A percentile compares a stretch with the other conserved stretches of the same genome.
These are phyloP conservation scores for Gymnocypris eckloni DNA, from an alignment of 2,797 vertebrate species.

Conservation along the genomic window DNA sequence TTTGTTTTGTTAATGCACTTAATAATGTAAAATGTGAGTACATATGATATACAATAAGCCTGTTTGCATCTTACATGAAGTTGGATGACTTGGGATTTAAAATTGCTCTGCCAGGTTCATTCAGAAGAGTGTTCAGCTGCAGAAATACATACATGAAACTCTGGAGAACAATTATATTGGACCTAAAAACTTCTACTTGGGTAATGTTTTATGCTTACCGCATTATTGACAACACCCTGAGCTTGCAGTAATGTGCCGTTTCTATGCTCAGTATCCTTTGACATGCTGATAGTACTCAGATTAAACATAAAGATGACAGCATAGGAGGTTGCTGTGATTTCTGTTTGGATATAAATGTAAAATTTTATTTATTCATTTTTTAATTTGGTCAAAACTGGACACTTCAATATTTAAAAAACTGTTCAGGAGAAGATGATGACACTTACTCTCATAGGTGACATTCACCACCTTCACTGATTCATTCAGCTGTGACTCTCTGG, in stretches of 20 bases:
- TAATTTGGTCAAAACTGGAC: neutral
- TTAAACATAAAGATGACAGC: neutral
- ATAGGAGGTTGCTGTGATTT: constrained; percentile 21
- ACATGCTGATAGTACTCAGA: constrained; percentile 3
- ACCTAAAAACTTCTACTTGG: too few species aligned
- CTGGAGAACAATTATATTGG: neutral
- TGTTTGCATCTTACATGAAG: neutral
- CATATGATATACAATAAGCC: too few species aligned
- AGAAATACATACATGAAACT: neutral
- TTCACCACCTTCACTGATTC: too few species aligned
- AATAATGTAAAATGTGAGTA: too few species aligned
- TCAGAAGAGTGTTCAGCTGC: constrained; percentile 25
- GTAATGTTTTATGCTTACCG: neutral
- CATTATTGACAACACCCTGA: neutral
- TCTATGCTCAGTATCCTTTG: neutral
- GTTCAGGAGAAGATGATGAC: neutral
- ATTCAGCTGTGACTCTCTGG: too few species aligned
- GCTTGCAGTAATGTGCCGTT: neutral
- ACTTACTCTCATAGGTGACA: too few species aligned
- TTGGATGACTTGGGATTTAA: neutral
- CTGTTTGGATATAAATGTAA: neutral
- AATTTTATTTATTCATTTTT: neutral
- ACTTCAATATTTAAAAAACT: neutral
- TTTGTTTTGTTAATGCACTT: too few species aligned
- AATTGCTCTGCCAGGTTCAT: neutral